A percentile compares a stretch with the other conserved stretches of the same genome.
phyloP scores from a whole-genome alignment of 2,113 vertebrate species.

The Chionodraco myersi region DNA sequence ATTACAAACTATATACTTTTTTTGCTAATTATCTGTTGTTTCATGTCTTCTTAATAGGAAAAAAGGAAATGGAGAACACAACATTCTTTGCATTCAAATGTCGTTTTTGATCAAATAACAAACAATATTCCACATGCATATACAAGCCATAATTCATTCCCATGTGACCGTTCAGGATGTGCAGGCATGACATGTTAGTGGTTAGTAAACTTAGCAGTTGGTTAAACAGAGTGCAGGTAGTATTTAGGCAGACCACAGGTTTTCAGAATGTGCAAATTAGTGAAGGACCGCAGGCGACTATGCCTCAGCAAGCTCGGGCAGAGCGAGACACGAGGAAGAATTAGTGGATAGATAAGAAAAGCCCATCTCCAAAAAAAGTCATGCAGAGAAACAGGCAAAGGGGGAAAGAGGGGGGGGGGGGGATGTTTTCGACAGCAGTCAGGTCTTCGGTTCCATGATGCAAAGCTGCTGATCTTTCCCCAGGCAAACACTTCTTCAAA shows the following conservation, averaged over 20 bases:
- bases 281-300: constrained; percentile 58
- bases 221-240: constrained; percentile 68
- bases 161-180: constrained; percentile 47
- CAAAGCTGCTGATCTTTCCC: constrained; percentile 25
- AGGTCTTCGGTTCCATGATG: constrained; percentile 24
- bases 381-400: constrained; percentile 49
- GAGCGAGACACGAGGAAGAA: constrained; percentile 37
- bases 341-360: constrained; percentile 39
- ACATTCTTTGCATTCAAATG: constrained; percentile 16
- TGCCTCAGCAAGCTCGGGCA: constrained; percentile 61
- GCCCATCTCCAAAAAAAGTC: constrained; percentile 27
- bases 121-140: constrained; percentile 42
- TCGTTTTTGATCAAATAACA: constrained; percentile 16
- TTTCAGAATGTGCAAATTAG: constrained; percentile 75
- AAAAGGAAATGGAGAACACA: background rate
- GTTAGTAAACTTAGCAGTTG: constrained; percentile 63
- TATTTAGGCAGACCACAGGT: constrained; percentile 66
- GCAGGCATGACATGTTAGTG: constrained; percentile 66
- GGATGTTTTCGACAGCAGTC: constrained; percentile 2
- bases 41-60: background rate
- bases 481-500: constrained; percentile 28
- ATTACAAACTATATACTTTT: background rate
- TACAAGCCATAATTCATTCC: constrained; percentile 34
- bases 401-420: constrained; percentile 13
- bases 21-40: background rate